These are phyloP conservation scores for Aplodontia rufa DNA, from an alignment of 2,113 vertebrate species.

Conservation along the genomic window DNA sequence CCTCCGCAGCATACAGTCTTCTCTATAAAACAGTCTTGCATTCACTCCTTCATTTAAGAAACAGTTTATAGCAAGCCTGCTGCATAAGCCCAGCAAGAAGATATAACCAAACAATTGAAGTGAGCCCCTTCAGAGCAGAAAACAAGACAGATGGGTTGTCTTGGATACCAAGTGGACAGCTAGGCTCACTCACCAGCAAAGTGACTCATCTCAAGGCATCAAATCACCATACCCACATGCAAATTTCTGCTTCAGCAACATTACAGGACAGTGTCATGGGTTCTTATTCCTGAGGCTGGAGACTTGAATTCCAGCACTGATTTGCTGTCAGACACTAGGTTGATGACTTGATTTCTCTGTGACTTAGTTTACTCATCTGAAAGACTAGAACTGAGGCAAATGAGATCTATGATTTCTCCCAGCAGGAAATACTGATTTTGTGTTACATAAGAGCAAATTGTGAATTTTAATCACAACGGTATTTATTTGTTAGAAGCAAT, in stretches of 20 bases:
- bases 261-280: not conserved
- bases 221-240: not conserved
- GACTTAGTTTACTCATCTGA: not conserved
- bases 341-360: not conserved
- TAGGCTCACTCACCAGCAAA: conserved; percentile 12
- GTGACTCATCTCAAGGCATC: not conserved
- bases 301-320: not conserved
- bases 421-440: not conserved
- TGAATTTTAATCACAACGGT: conserved; percentile 14
- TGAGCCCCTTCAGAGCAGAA: conserved; percentile 13
- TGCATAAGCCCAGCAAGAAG: conserved; percentile 6
- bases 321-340: not conserved
- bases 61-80: not conserved
- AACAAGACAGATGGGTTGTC: not conserved
- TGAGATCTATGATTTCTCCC: not conserved
- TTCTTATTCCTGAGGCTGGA: not conserved
- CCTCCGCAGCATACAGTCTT: not conserved
- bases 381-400: not conserved
- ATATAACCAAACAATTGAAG: not conserved
- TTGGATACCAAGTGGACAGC: not conserved
- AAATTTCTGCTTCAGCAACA: not conserved
- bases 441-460: not conserved
- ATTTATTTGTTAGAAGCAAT: conserved; percentile 68
- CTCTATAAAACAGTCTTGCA: conserved; percentile 13
- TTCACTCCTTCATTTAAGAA: conserved; percentile 29